A percentile compares a stretch with the other conserved stretches of the same genome.
Conservation (phyloP, 2,888 invertebrate genomes). For the Antitype chi region DNA sequence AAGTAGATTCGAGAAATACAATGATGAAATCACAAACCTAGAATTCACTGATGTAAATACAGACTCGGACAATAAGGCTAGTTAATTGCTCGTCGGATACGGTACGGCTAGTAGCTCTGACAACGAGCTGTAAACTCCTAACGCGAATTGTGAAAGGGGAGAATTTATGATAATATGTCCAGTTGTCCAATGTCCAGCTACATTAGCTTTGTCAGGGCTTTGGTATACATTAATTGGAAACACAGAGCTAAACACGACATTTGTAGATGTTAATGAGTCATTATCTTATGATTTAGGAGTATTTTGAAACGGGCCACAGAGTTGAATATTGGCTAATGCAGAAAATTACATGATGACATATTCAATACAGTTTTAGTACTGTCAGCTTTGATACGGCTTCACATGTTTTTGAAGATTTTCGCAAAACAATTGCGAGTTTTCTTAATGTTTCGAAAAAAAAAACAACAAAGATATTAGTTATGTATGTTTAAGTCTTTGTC, state of each 20-base stretch:
- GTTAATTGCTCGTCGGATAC: slow-evolving; percentile 41
- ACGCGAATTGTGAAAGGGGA: slow-evolving; percentile 26
- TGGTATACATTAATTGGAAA: slow-evolving; percentile 31
- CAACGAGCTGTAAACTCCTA: slow-evolving; percentile 52
- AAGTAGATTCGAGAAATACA: background rate
- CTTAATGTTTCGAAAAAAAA: background rate
- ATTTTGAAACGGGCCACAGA: background rate
- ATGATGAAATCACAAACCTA: slow-evolving; percentile 36
- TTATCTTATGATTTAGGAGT: slow-evolving; percentile 25
- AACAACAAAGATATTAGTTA: background rate
- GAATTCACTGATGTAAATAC: slow-evolving; percentile 34
- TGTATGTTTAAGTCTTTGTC: no score
- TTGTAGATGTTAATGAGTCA: slow-evolving; percentile 42
- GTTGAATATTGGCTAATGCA: background rate
- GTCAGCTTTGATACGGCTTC: background rate
- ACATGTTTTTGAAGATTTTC: background rate
- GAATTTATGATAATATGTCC: slow-evolving; percentile 50
- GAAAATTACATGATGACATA: background rate
- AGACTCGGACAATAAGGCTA: slow-evolving; percentile 29
- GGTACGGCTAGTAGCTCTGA: slow-evolving; percentile 31
- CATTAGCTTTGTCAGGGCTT: slow-evolving; percentile 35
- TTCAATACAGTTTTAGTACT: background rate
- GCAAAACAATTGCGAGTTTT: background rate
- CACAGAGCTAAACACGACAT: slow-evolving; percentile 31
- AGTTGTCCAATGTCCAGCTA: slow-evolving; percentile 39